Evolutionary conservation across 2,888 invertebrate species (phyloP), one percentile per base, ranked within the genome.

Genomic region (Ceratothoa steindachneri): DNA sequence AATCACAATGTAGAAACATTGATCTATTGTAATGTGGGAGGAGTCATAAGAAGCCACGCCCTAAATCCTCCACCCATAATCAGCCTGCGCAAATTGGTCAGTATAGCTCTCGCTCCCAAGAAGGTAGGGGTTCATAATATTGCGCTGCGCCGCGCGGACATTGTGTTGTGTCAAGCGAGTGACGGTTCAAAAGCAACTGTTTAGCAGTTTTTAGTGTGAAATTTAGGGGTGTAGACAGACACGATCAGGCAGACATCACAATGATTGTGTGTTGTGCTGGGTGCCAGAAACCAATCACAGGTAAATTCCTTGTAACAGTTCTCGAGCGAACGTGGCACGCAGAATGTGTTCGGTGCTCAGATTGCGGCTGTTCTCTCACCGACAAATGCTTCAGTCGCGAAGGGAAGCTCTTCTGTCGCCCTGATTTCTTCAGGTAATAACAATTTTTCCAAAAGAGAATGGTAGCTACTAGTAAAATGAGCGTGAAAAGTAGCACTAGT

Each of bases 361-460:
- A 98, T 87, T 99, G 98, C 65, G 78, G 78, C 22, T 72, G 75
- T 27, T 65, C 78, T 52, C 90, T 99, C 83, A 93, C 93, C 68
- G 97, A 98, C 86, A 97, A 97, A 87, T 99, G 99, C 88, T 99
- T 97, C 88, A 93, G 93, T 82, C 88, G 97, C 83, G 98, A 98
- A 83, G 95, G 95, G 82, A 96, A 97, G 86, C 90, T 99, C 76
- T 97, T 95, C 88, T 99, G 98, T 87, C 89, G 94, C 85, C 92
- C 92, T 84, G 98, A 99, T 86, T 99, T 98, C 88, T 97, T 95
- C 89, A 93, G 95, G 99, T 99, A 86, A 89, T n/a, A n/a, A n/a
- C n/a, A n/a, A n/a, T n/a, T n/a, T n/a, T 83, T 69, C 24, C 29
- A 28, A 28, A 12, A 60, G 27, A 28, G 12, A 7, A 9, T 24